Conservation (phyloP, 2,113 vertebrate species). For the Sapayoa aenigma region DNA sequence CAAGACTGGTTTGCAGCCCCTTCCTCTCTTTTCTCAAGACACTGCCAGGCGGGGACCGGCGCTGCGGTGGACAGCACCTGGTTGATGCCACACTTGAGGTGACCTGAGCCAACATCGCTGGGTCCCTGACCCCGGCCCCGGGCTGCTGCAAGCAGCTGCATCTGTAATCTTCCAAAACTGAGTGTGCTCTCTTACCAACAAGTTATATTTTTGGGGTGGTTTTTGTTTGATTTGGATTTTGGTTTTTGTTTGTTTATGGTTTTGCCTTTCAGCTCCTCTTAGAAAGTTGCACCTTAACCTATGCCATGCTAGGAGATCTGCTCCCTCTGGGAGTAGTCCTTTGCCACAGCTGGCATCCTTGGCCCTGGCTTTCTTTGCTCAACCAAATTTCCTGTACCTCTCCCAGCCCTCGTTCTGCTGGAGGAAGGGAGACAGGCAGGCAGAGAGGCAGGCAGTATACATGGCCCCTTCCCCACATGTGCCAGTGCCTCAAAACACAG, state of each 20-base stretch:
- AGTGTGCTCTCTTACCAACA: background rate
- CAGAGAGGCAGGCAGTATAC: background rate
- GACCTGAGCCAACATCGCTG: background rate
- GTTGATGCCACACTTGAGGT: rapidly evolving
- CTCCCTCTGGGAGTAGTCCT: background rate
- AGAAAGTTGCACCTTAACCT: background rate
- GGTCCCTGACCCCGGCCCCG: background rate
- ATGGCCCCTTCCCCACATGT: rapidly evolving
- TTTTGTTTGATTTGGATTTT: no score
- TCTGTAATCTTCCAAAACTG: background rate
- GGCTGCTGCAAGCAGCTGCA: background rate
- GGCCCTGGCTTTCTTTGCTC: background rate
- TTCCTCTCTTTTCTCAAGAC: background rate
- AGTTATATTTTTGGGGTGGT: background rate
- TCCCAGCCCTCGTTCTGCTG: background rate
- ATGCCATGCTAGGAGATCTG: background rate
- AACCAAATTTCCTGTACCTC: background rate
- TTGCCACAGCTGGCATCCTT: background rate
- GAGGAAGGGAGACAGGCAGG: background rate
- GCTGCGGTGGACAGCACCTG: rapidly evolving
- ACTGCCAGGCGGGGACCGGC: rapidly evolving
- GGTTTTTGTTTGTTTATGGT: background rate
- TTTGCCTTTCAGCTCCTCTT: background rate
- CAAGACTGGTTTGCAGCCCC: background rate
- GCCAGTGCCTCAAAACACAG: background rate